Evolutionary conservation across 2,113 vertebrate genomes (phyloP).

Genomic region (Scatophagus argus): DNA sequence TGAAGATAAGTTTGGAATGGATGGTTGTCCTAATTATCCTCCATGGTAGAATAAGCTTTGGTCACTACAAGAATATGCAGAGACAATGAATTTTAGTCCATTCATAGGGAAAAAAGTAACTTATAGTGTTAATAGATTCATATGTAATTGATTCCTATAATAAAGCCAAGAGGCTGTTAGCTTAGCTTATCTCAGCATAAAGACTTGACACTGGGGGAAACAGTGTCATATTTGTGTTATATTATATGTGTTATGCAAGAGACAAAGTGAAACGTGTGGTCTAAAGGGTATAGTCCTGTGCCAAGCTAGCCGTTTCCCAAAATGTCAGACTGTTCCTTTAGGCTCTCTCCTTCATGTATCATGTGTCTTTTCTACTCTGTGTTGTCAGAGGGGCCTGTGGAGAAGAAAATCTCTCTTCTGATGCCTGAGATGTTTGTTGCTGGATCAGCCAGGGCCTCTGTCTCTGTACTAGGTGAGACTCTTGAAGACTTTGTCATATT

Average conservation of each 20-base stretch:
- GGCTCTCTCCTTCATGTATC: background rate
- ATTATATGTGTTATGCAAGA: no score
- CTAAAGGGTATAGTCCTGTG: no score
- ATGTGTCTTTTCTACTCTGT: background rate
- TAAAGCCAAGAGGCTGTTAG: background rate
- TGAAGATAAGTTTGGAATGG: background rate
- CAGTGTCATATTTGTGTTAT: no score
- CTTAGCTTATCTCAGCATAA: background rate
- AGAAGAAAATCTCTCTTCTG: constrained; percentile 72
- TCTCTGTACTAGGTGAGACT: constrained; percentile 85
- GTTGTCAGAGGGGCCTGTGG: constrained; percentile 58
- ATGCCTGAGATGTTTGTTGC: constrained; percentile 82
- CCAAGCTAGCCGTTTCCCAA: background rate
- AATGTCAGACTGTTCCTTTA: background rate
- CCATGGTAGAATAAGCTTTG: background rate
- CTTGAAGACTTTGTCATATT: no score
- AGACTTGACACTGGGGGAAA: no score
- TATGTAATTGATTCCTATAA: no score
- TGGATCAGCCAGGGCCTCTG: constrained; percentile 83
- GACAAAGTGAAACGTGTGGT: no score
- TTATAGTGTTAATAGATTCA: no score
- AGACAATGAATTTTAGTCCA: no score
- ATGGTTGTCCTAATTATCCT: no score
- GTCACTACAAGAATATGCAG: no score
- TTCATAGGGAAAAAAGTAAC: no score